These are phyloP conservation scores for Nomada flava DNA, from an alignment of 2,888 invertebrate species.

Conservation along the genomic window DNA sequence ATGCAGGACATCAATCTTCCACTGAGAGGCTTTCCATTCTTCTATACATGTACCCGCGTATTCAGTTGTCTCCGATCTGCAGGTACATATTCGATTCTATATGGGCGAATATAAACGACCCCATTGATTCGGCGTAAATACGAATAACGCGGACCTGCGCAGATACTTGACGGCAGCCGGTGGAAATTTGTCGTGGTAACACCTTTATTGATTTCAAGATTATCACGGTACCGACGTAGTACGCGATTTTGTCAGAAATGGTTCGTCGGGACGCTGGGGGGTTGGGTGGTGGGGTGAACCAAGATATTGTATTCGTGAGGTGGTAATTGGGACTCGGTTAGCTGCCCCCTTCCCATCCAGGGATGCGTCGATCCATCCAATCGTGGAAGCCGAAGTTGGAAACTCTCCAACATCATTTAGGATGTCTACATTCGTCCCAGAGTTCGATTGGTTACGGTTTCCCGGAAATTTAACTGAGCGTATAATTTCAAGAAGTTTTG, in stretches of 20 bases:
- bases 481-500: constrained; percentile 40
- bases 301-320: constrained; percentile 61
- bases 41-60: constrained; percentile 8
- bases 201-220: constrained; percentile 83
- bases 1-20: constrained; percentile 3
- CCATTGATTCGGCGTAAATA: constrained; percentile 65
- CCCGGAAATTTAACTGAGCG: constrained; percentile 47
- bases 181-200: constrained; percentile 75
- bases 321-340: constrained; percentile 58
- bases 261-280: not conserved
- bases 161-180: constrained; percentile 40
- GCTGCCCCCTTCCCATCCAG: constrained; percentile 27
- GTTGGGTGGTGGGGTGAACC: constrained; percentile 2
- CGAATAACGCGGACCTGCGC: constrained; percentile 70
- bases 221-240: constrained; percentile 74
- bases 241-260: constrained; percentile 38
- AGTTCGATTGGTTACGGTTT: constrained; percentile 47
- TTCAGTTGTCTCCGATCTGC: not conserved
- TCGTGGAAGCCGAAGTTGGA: constrained; percentile 46
- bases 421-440: constrained; percentile 44
- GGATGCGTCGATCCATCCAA: constrained; percentile 55
- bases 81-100: not conserved
- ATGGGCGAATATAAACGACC: not conserved
- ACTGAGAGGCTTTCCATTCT: constrained; percentile 6
- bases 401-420: constrained; percentile 60